A percentile compares a stretch with the other conserved stretches of the same genome.
Conservation (phyloP, 2,888 invertebrate species). For the Agrilus biguttatus region DNA sequence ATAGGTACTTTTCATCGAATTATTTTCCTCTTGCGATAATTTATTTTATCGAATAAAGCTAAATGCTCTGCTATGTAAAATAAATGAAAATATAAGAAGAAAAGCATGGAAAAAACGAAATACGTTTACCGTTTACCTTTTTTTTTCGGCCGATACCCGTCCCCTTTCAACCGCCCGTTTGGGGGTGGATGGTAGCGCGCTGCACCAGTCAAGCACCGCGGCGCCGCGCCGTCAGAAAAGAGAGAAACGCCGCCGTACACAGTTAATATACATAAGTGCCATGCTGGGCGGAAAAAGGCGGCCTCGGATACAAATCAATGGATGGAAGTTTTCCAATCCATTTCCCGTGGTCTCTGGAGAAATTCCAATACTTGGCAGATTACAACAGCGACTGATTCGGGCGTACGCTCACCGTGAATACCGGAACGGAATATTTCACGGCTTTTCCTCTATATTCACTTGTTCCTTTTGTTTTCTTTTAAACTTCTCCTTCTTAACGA, state of each 20-base stretch:
- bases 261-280: slow-evolving; percentile 23
- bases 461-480: slow-evolving; percentile 1
- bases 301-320: slow-evolving; percentile 31
- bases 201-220: too few species aligned
- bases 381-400: neutral
- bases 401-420: slow-evolving; percentile 7
- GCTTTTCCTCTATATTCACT: slow-evolving; percentile 8
- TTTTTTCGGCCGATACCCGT: too few species aligned
- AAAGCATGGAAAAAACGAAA: too few species aligned
- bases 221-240: too few species aligned
- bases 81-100: too few species aligned
- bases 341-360: slow-evolving; percentile 22
- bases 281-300: slow-evolving; percentile 18
- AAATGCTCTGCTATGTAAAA: too few species aligned
- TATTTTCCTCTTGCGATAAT: too few species aligned
- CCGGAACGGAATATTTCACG: slow-evolving; percentile 1
- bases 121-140: too few species aligned
- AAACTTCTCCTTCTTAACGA: neutral
- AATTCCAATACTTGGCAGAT: slow-evolving; percentile 12
- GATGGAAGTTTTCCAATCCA: slow-evolving; percentile 34
- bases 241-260: slow-evolving; percentile 8
- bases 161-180: too few species aligned
- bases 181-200: too few species aligned
- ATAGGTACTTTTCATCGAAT: too few species aligned
- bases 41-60: too few species aligned